Base-by-base conservation (phyloP, 2,888 invertebrate species). In the Lydus trimaculatus region DNA sequence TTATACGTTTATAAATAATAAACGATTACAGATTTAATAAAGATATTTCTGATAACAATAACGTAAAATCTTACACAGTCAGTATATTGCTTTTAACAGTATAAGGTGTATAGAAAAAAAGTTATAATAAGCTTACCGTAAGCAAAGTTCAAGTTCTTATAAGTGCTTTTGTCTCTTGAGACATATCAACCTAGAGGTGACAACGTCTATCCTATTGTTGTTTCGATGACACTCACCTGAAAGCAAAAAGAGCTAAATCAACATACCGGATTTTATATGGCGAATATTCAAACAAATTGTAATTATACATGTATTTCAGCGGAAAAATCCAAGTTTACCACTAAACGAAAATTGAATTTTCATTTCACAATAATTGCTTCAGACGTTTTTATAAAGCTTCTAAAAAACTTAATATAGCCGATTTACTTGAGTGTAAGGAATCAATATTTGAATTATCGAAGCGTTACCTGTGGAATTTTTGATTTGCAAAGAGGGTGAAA, bases 211-310 rank as follows among this genome's bases (percentile, higher is more conserved):
- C 60, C 63, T 59, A 69, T 28, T 67, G 23, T 31, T 36, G 60
- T 67, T 17, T 58, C 33, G 15, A 43, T 17, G 36, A 48, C 65
- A 28, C 65, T 65, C 63, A 69, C 69, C 69, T 69, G 65, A 20
- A 68, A 69, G 61, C 28, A 65, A 69, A 61, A 62, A 63, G 31
- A 48, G 20, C 48, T 20, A 48, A 48, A 48, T 48, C 48, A 48
- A 48, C 48, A 48, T 2, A 48, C 20, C 7, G 3, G 9, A 23
- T 20, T 48, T 23, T 48, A 20, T 20, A 48, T 20, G 20, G 17
- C 7, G 43, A 43, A 43, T 7, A 33, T 36, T 15, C 15, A 15
- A 48, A 48, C 20, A 48, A 17, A 17, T 43, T 43, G 5, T 43
- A 7, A 17, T 43, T 43, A 17, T 43, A 7, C 8, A 15, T 39